These are phyloP conservation scores for Orcinus orca DNA, from an alignment of 2,113 vertebrate species.

Conservation along the genomic window DNA sequence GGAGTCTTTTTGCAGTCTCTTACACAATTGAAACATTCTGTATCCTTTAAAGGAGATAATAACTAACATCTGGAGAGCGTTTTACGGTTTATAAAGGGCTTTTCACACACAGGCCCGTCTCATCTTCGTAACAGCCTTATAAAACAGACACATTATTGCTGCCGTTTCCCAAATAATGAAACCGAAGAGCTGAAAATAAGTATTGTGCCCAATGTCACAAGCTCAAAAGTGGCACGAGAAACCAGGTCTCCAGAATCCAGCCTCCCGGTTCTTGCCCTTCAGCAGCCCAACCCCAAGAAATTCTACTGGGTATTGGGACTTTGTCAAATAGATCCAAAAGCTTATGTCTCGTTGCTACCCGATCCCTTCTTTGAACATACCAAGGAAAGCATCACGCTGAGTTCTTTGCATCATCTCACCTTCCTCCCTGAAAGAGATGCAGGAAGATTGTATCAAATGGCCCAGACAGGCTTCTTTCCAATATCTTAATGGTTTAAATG, in stretches of 20 bases:
- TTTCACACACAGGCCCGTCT: slow-evolving; percentile 14
- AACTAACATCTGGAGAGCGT: slow-evolving; percentile 45
- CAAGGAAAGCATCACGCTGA: not conserved
- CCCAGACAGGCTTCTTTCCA: too few species aligned
- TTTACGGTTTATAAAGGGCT: not conserved
- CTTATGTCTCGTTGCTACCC: not conserved
- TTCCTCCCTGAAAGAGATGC: not conserved
- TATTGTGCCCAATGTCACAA: not conserved
- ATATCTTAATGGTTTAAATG: slow-evolving; percentile 2
- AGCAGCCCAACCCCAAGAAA: not conserved
- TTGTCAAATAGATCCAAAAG: not conserved
- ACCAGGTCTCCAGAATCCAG: not conserved
- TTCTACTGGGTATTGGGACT: not conserved
- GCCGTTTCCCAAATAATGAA: slow-evolving; percentile 4
- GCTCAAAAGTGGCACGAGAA: not conserved
- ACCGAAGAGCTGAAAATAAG: not conserved
- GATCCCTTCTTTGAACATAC: not conserved
- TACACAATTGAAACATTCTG: not conserved
- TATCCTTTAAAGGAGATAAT: slow-evolving; percentile 9
- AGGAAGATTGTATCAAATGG: not conserved
- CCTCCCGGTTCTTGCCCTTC: not conserved
- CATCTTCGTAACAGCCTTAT: slow-evolving; percentile 9
- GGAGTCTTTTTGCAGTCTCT: not conserved
- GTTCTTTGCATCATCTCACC: not conserved
- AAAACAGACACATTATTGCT: not conserved